Evolutionary conservation across 2,888 invertebrate species (phyloP).

Genomic region (Megamerina dolium): DNA sequence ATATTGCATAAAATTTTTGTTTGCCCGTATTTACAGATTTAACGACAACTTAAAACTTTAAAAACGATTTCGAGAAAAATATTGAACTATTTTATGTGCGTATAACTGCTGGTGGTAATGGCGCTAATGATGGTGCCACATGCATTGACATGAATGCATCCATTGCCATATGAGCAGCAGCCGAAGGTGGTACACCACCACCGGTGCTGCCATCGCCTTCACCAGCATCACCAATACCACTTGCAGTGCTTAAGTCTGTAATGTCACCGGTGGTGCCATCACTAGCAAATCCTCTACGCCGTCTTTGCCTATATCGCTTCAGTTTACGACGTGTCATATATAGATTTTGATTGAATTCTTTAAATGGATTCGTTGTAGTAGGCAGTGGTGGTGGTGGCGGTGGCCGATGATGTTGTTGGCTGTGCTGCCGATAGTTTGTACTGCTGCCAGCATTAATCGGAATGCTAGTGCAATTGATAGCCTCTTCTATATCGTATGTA

Average conservation of each 20-base stretch:
- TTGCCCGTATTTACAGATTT: too few species aligned
- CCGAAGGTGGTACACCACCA: slow-evolving; percentile 10
- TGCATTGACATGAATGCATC: slow-evolving; percentile 22
- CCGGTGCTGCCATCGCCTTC: slow-evolving; percentile 12
- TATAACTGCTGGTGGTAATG: slow-evolving; percentile 24
- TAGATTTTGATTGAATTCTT: slow-evolving; percentile 44
- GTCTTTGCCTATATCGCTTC: slow-evolving; percentile 39
- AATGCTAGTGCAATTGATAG: slow-evolving; percentile 13
- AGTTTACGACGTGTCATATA: slow-evolving; percentile 42
- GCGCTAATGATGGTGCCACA: slow-evolving; percentile 14
- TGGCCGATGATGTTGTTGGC: background rate
- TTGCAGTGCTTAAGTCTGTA: slow-evolving; percentile 20
- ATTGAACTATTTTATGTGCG: slow-evolving; percentile 23
- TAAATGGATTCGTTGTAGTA: slow-evolving; percentile 27
- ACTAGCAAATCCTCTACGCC: slow-evolving; percentile 9
- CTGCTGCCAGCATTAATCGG: slow-evolving; percentile 14
- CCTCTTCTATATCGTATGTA: slow-evolving; percentile 28
- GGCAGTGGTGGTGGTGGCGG: slow-evolving; percentile 12
- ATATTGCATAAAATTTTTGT: too few species aligned
- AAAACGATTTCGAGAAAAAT: too few species aligned
- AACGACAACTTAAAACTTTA: too few species aligned
- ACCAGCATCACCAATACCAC: background rate
- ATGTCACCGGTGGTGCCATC: slow-evolving; percentile 17
- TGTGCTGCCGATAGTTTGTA: background rate
- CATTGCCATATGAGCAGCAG: slow-evolving; percentile 12